Base-by-base conservation (phyloP, 2,113 vertebrate genomes). In the Rhadina sibilatrix region DNA sequence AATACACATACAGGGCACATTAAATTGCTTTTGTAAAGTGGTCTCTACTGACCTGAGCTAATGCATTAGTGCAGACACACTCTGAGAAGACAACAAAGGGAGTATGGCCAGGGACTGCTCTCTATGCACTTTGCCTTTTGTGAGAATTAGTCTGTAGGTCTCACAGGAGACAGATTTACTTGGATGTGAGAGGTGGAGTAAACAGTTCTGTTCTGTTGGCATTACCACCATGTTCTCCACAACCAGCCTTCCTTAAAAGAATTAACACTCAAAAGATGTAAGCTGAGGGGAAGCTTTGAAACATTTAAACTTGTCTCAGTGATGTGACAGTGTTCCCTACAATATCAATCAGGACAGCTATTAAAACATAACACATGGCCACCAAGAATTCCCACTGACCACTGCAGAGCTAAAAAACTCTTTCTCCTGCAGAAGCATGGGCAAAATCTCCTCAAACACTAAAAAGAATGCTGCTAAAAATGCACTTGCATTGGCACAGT, bases 161-260 rank as follows among this genome's bases (percentile, higher is more conserved):
- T 37, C 18, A 44, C 1, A 53, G 18, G 27, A 57, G 72, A 46
- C 6, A 80, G 35, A 70, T 53, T 47, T 54, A 42, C 9, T 50
- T 38, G 49, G 6, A 42, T 64, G 11, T 75, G 19, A 30, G 12
- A 2, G 2, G 35, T 0, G 0, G 20, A 83, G 7, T 56, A 53
- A 35, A 22, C 14, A 79, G 17, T 18, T 56, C 25, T 68, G 30
- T 15, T 59, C 30, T 24, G 7, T 0, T 42, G 19, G 33, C 2
- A 4, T 25, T 50, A 42, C 11, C 24, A 75, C 23, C 11, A 44
- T 1, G 1, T 11, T 35, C 6, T 31, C 30, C 40, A 77, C n/a
- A 52, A 72, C 23, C 5, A 84, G 27, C 6, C 63, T 54, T 54
- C 40, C 30, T 74, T 49, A 40, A 30, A 77, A 69, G 9, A 53